Percentiles rank a stretch among this genome's conserved stretches.
Evolutionary conservation across 2,113 vertebrate genomes (phyloP).

Genomic region (Oncorhynchus masou): DNA sequence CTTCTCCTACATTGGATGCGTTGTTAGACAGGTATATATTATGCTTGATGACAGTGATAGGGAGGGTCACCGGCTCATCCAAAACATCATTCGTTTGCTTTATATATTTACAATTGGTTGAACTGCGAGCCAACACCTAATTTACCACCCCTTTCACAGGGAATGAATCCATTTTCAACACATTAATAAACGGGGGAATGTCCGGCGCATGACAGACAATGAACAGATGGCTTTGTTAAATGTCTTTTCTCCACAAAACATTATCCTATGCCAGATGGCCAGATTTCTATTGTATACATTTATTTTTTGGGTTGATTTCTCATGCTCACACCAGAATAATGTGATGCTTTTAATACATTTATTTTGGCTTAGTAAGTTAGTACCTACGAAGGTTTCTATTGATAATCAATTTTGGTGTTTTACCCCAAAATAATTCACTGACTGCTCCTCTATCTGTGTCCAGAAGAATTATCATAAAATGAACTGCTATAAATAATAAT

Average conservation of each 20-base stretch:
- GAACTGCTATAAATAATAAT: too few species aligned
- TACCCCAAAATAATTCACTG: too few species aligned
- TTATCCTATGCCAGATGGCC: conserved; percentile 48
- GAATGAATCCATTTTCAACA: conserved; percentile 36
- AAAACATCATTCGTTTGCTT: conserved; percentile 37
- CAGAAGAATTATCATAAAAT: too few species aligned
- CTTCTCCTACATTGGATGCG: background rate
- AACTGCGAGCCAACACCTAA: conserved; percentile 45
- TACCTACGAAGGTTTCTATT: too few species aligned
- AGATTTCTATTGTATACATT: conserved; percentile 41
- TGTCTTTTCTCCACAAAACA: conserved; percentile 46
- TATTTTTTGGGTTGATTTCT: conserved; percentile 38
- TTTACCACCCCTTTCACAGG: conserved; percentile 40
- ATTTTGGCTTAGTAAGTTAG: too few species aligned
- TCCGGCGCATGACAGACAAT: conserved; percentile 52
- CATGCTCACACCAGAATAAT: conserved; percentile 22
- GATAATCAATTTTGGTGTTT: too few species aligned
- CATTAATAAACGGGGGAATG: conserved; percentile 38
- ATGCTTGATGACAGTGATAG: conserved; percentile 32
- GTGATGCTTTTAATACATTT: background rate
- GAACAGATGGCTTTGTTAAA: conserved; percentile 44
- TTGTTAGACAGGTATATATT: conserved; percentile 34
- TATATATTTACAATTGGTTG: conserved; percentile 24
- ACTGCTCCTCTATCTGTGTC: too few species aligned
- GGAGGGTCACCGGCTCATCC: conserved; percentile 23